Evolutionary conservation across 2,113 vertebrate species (phyloP).

Genomic region (Zootoca vivipara): DNA sequence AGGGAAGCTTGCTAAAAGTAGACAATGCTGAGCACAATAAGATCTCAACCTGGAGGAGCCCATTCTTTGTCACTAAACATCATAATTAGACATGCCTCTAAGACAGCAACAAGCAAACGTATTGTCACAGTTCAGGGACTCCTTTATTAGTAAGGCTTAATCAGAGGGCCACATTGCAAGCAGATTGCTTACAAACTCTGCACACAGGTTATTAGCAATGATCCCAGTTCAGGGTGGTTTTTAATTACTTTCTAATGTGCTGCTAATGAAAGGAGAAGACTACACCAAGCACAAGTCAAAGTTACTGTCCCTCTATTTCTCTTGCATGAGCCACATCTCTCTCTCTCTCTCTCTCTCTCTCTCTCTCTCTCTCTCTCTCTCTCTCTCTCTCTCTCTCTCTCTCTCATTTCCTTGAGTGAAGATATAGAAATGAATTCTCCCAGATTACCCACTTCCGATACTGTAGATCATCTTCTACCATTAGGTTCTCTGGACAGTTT

Average conservation of each 20-base stretch:
- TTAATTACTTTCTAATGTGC: constrained; percentile 27
- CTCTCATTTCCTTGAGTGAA: background rate
- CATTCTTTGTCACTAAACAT: constrained; percentile 38
- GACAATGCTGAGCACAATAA: background rate
- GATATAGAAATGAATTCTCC: background rate
- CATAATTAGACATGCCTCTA: constrained; percentile 47
- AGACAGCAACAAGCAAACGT: constrained; percentile 4
- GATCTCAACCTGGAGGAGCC: constrained; percentile 22
- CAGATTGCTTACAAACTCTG: constrained; percentile 10
- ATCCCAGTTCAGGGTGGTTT: constrained; percentile 27
- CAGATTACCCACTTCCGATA: too few species aligned
- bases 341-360: background rate
- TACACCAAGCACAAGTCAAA: background rate
- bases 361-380: background rate
- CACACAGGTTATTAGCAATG: background rate
- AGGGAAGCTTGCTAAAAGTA: constrained; percentile 8
- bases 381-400: too few species aligned
- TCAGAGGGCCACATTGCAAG: constrained; percentile 23
- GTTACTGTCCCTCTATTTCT: background rate
- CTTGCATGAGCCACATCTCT: background rate
- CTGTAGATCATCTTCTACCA: too few species aligned
- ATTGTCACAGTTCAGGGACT: rapidly evolving
- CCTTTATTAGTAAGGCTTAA: background rate
- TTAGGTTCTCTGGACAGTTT: too few species aligned
- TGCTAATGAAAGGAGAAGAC: background rate